phyloP scores from a whole-genome alignment of 2,888 invertebrate genomes.

The Nesidiocoris tenuis region DNA sequence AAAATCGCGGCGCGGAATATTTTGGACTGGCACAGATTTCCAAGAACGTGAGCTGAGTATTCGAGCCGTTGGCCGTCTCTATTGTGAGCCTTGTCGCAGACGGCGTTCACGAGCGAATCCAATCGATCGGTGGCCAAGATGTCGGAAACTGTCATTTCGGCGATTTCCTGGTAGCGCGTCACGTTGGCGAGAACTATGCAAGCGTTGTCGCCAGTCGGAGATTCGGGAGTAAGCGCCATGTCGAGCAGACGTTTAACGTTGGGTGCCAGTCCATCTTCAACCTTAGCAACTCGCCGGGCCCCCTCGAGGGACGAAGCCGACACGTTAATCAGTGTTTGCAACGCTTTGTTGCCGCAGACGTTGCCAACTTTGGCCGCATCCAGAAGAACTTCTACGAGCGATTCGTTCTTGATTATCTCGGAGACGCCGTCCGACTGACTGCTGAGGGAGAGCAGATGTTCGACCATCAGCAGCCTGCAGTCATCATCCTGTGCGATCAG shows the following conservation, averaged over 20 bases:
- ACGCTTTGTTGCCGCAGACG: neutral
- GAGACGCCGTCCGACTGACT: neutral
- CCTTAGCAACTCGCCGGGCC: neutral
- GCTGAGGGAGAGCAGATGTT: neutral
- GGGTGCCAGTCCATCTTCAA: neutral
- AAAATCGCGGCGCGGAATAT: slow-evolving; percentile 54
- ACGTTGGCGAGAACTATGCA: slow-evolving; percentile 42
- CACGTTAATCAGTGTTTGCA: neutral
- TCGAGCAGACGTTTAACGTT: neutral
- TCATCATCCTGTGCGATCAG: neutral
- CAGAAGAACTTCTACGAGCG: neutral
- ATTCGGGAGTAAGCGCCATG: slow-evolving; percentile 17
- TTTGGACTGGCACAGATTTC: slow-evolving; percentile 43
- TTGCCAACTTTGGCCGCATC: neutral
- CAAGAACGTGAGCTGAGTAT: slow-evolving; percentile 41
- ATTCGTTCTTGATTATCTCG: neutral
- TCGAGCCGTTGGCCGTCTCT: slow-evolving; percentile 23
- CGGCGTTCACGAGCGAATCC: slow-evolving; percentile 16
- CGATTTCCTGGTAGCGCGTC: slow-evolving; percentile 16
- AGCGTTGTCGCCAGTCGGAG: slow-evolving; percentile 29
- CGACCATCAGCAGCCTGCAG: neutral
- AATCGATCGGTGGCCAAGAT: neutral
- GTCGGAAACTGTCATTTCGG: neutral
- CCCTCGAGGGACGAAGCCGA: neutral
- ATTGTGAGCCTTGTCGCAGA: slow-evolving; percentile 40